Conservation (phyloP, 2,888 invertebrate genomes). For the Lepetodrilus schrolli region DNA sequence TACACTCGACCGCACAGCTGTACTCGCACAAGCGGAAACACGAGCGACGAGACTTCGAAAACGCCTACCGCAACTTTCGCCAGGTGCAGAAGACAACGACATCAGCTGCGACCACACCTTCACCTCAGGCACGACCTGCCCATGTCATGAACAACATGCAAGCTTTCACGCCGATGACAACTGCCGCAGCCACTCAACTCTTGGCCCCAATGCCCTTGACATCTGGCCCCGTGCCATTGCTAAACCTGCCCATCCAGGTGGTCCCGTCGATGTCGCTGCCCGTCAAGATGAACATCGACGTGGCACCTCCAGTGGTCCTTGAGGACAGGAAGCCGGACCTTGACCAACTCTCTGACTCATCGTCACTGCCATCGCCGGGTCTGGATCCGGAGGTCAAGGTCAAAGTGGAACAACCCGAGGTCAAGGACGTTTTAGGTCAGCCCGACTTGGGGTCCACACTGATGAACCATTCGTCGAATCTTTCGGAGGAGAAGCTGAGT, state of each 20-base stretch:
- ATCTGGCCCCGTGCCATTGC: not conserved
- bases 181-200: not conserved
- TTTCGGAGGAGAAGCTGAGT: constrained; percentile 55
- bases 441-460: constrained; percentile 12
- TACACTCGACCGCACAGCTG: constrained; percentile 96
- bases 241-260: not conserved
- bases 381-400: not conserved
- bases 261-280: constrained; percentile 37
- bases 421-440: constrained; percentile 1
- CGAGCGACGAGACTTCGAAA: constrained; percentile 84
- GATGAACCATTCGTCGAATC: constrained; percentile 31
- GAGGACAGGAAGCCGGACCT: not conserved
- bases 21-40: constrained; percentile 98
- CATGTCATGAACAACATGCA: not conserved
- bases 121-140: constrained; percentile 12
- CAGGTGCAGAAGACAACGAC: constrained; percentile 76
- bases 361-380: not conserved
- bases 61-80: constrained; percentile 87
- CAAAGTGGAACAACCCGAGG: not conserved
- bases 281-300: constrained; percentile 36
- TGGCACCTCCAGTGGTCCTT: not conserved
- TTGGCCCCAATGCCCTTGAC: not conserved
- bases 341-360: not conserved
- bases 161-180: not conserved
- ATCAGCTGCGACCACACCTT: no score